Evolutionary conservation across 92 coral and sea anemone species (phyloP).

Genomic region (Porites rus): DNA sequence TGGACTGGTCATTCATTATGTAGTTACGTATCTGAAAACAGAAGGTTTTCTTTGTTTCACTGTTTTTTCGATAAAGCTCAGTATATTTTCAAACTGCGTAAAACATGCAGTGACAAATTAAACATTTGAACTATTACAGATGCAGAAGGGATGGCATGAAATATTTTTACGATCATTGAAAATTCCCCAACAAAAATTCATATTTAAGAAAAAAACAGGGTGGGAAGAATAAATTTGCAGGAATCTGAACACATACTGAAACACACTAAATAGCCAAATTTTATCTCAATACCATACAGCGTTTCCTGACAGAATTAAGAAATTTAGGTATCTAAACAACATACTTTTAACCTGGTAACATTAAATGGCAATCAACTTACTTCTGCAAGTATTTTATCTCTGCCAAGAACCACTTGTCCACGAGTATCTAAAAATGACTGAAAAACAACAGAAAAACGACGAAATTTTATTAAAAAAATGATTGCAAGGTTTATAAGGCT

Average conservation of each 20-base stretch:
- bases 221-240: too few relatives aligned
- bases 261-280: not conserved
- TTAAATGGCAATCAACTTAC: constrained; percentile 49
- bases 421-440: constrained; percentile 97
- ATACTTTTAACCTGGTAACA: too few relatives aligned
- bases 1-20: constrained; percentile 65
- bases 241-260: too few relatives aligned
- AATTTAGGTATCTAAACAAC: not conserved
- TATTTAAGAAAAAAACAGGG: too few relatives aligned
- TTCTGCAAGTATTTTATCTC: constrained; percentile 88
- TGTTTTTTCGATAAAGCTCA: too few relatives aligned
- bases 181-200: too few relatives aligned
- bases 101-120: not conserved
- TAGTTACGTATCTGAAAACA: constrained; percentile 78
- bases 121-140: not conserved
- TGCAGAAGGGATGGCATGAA: not conserved
- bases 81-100: not conserved
- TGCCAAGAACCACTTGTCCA: constrained; percentile 92
- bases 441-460: not conserved
- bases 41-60: not conserved
- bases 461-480: too few relatives aligned
- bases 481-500: too few relatives aligned
- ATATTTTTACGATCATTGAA: not conserved
- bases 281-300: not conserved
- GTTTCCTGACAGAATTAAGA: not conserved